Percentiles rank a stretch among this genome's conserved stretches.
Conservation (phyloP, 2,797 vertebrate genomes). For the Rallus crepitans region DNA sequence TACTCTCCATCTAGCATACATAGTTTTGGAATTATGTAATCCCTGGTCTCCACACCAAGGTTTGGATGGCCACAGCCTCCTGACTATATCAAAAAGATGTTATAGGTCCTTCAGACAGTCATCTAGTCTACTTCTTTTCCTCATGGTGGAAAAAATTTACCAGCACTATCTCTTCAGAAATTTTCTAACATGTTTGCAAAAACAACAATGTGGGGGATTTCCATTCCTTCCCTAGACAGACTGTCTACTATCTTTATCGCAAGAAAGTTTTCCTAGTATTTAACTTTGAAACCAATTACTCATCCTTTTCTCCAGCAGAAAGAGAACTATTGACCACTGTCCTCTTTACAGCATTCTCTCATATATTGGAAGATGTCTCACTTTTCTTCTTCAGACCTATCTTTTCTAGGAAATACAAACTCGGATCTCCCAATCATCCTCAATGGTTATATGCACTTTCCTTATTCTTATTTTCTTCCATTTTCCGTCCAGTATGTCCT, state of each 20-base stretch:
- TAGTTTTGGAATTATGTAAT: background rate
- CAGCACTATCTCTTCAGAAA: background rate
- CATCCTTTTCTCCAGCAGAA: background rate
- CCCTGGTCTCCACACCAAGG: background rate
- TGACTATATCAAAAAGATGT: background rate
- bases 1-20: background rate
- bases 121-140: background rate
- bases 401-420: background rate
- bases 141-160: background rate
- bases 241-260: background rate
- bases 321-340: background rate
- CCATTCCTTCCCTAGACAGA: background rate
- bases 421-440: background rate
- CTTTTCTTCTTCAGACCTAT: background rate
- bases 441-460: background rate
- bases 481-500: background rate
- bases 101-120: background rate
- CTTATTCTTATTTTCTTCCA: background rate
- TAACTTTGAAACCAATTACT: conserved; percentile 10
- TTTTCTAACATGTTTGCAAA: background rate
- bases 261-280: background rate
- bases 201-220: background rate
- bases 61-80: background rate
- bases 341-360: background rate
- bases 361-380: background rate